Evolutionary conservation across 2,888 invertebrate species (phyloP).

Genomic region (Atrina japonica): DNA sequence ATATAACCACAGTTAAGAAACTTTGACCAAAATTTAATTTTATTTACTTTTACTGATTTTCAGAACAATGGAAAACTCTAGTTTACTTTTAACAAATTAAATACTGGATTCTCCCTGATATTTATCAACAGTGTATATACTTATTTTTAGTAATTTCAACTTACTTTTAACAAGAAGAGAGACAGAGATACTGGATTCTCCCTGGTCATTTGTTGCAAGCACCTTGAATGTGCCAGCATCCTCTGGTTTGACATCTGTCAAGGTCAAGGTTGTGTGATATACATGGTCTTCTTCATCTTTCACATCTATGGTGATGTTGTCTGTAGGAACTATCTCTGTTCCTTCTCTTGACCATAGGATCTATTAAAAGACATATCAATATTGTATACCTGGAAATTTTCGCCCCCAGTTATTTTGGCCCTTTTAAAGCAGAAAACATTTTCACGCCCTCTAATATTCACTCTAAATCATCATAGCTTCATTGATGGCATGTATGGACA

Average conservation of each 20-base stretch:
- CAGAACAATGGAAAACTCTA: no score
- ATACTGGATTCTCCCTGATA: constrained; percentile 75
- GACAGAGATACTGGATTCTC: constrained; percentile 74
- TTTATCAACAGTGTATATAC: no score
- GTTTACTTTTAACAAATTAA: constrained; percentile 76
- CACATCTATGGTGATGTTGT: constrained; percentile 59
- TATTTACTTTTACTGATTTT: no score
- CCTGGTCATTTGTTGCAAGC: constrained; percentile 74
- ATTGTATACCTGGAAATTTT: no score
- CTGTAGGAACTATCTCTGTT: constrained; percentile 60
- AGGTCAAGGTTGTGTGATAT: constrained; percentile 85
- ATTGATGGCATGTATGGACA: no score
- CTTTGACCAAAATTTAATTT: no score
- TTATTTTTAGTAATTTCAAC: no score
- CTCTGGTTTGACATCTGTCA: constrained; percentile 81
- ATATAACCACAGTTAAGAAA: no score
- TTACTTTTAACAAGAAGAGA: constrained; percentile 78
- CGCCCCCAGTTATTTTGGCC: no score
- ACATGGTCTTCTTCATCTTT: constrained; percentile 62
- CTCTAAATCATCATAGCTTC: no score
- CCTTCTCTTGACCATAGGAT: constrained; percentile 76
- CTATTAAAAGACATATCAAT: constrained; percentile 58
- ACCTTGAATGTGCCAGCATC: constrained; percentile 79
- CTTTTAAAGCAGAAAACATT: no score
- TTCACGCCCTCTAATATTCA: no score